Conservation (phyloP, 2,888 invertebrate genomes). For the Agonopterix subpropinquella region DNA sequence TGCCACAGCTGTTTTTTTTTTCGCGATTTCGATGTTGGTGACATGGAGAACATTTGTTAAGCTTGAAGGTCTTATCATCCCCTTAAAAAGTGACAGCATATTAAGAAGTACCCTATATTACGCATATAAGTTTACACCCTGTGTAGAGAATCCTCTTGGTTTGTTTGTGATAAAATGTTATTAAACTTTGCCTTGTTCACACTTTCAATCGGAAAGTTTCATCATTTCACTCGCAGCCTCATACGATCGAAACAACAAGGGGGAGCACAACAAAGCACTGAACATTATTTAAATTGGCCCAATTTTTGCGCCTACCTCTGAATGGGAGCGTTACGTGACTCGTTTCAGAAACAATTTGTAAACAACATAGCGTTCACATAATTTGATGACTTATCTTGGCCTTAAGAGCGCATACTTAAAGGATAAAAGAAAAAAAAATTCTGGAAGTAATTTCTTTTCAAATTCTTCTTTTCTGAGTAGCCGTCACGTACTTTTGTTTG, state of each 20-base stretch:
- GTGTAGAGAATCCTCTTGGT: too few species aligned
- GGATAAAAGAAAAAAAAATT: constrained; percentile 30
- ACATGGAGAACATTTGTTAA: too few species aligned
- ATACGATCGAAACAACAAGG: constrained; percentile 19
- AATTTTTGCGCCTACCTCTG: constrained; percentile 40
- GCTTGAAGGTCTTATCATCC: too few species aligned
- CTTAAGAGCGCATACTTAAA: constrained; percentile 35
- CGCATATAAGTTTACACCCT: too few species aligned
- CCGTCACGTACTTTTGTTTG: background rate
- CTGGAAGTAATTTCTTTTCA: constrained; percentile 6
- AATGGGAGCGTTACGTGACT: constrained; percentile 51
- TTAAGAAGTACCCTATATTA: too few species aligned
- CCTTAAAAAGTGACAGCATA: too few species aligned
- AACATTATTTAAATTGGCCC: constrained; percentile 43
- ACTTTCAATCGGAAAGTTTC: background rate
- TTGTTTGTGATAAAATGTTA: too few species aligned
- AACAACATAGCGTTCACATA: constrained; percentile 47
- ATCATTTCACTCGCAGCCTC: constrained; percentile 8
- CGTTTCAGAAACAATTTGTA: constrained; percentile 50
- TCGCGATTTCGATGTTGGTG: too few species aligned
- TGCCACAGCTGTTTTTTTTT: too few species aligned
- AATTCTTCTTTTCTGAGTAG: constrained; percentile 4
- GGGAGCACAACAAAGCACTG: constrained; percentile 19
- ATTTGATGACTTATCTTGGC: constrained; percentile 53
- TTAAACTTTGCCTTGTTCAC: too few species aligned